Evolutionary conservation across 2,113 vertebrate species (phyloP).

Genomic region (Brachypteracias leptosomus): DNA sequence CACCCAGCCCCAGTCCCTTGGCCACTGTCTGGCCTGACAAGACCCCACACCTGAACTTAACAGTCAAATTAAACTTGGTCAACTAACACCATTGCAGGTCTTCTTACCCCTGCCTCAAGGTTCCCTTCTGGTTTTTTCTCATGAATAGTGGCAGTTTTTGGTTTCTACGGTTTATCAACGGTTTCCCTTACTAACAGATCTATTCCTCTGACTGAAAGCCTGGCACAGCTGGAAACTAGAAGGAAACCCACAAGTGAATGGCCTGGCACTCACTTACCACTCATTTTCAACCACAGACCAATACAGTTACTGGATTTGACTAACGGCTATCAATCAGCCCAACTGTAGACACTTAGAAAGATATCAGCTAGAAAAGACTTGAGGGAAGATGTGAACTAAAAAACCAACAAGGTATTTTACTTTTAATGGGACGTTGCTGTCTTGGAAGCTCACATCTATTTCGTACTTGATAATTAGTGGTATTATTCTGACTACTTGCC

Average conservation of each 20-base stretch:
- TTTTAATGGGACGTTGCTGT: not conserved
- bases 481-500: not conserved
- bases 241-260: constrained; percentile 81
- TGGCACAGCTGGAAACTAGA: constrained; percentile 77
- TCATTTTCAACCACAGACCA: constrained; percentile 79
- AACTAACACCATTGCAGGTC: not conserved
- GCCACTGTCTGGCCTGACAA: not conserved
- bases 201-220: constrained; percentile 73
- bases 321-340: constrained; percentile 80
- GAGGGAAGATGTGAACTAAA: constrained; percentile 37
- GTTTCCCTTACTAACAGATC: constrained; percentile 77
- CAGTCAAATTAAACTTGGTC: not conserved
- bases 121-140: constrained; percentile 41
- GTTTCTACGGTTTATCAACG: constrained; percentile 78
- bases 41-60: not conserved
- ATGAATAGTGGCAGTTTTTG: constrained; percentile 75
- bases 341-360: constrained; percentile 69
- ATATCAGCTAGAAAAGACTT: constrained; percentile 9
- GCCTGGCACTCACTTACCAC: constrained; percentile 72
- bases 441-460: not conserved
- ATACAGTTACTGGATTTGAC: constrained; percentile 78
- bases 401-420: not conserved
- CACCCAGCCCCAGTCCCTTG: accelerated
- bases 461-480: not conserved
- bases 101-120: not conserved